phyloP scores from a whole-genome alignment of 2,888 invertebrate genomes.

The Parnassius mnemosyne region DNA sequence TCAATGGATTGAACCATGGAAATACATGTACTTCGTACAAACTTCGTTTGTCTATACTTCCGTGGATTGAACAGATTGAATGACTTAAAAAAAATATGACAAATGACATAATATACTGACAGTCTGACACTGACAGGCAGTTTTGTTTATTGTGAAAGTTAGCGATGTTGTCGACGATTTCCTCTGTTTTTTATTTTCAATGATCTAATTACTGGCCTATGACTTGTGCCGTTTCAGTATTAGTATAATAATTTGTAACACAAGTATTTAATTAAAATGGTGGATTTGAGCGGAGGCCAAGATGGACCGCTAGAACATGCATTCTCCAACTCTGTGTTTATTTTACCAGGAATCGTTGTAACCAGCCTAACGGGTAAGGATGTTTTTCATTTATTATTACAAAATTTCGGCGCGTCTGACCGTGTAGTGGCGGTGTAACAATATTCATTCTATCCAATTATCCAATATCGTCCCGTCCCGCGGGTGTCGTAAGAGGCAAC shows the following conservation, averaged over 20 bases:
- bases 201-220: conserved; percentile 35
- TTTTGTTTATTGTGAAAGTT: conserved; percentile 31
- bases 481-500: too few species aligned
- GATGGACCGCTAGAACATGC: conserved; percentile 92
- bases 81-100: too few species aligned
- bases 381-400: conserved; percentile 23
- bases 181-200: conserved; percentile 26
- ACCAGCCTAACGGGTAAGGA: conserved; percentile 87
- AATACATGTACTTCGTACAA: too few species aligned
- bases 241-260: conserved; percentile 36
- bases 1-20: too few species aligned
- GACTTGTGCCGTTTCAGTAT: conserved; percentile 42
- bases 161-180: conserved; percentile 22
- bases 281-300: conserved; percentile 89
- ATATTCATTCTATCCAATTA: too few species aligned
- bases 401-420: neutral
- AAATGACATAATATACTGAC: too few species aligned
- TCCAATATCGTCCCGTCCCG: too few species aligned
- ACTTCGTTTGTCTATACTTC: too few species aligned
- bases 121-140: neutral
- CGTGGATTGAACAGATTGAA: too few species aligned
- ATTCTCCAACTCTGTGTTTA: conserved; percentile 93
- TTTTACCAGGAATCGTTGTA: conserved; percentile 90
- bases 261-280: conserved; percentile 82
- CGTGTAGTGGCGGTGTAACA: neutral